Percentiles rank a stretch among this genome's conserved stretches.
Evolutionary conservation across 1,140 invertebrate species (phyloP).

Genomic region (Diabrotica virgifera): DNA sequence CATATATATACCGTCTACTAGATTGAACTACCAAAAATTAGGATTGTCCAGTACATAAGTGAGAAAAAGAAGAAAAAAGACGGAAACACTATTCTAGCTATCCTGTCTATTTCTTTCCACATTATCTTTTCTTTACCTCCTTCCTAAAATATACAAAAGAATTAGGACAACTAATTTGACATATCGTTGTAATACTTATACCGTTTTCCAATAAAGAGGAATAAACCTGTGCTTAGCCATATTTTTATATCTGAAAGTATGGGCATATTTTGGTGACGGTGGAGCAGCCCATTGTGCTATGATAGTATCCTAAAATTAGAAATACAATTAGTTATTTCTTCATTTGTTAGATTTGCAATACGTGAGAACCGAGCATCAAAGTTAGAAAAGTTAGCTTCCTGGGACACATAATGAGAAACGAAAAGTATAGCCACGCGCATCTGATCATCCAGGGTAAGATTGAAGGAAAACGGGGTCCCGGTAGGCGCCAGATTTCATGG

Average conservation of each 20-base stretch:
- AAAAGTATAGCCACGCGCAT: too few relatives aligned
- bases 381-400: too few relatives aligned
- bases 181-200: conserved; percentile 19
- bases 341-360: too few relatives aligned
- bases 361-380: too few relatives aligned
- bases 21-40: conserved; percentile 58
- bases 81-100: conserved; percentile 70
- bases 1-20: too few relatives aligned
- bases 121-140: conserved; percentile 63
- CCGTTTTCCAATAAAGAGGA: conserved; percentile 38
- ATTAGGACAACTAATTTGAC: conserved; percentile 10
- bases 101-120: conserved; percentile 66
- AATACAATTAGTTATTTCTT: conserved; percentile 3
- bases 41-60: conserved; percentile 71
- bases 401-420: too few relatives aligned
- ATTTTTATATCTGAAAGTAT: conserved; percentile 12
- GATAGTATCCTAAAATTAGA: conserved; percentile 28
- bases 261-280: conserved; percentile 8
- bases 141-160: conserved; percentile 44
- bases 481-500: too few relatives aligned
- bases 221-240: conserved; percentile 9
- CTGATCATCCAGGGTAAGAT: too few relatives aligned
- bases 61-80: conserved; percentile 69
- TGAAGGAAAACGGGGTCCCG: too few relatives aligned
- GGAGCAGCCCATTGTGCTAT: conserved; percentile 31